Base-by-base conservation (phyloP, 2,888 invertebrate species). In the Tolmerus cingulatus region DNA sequence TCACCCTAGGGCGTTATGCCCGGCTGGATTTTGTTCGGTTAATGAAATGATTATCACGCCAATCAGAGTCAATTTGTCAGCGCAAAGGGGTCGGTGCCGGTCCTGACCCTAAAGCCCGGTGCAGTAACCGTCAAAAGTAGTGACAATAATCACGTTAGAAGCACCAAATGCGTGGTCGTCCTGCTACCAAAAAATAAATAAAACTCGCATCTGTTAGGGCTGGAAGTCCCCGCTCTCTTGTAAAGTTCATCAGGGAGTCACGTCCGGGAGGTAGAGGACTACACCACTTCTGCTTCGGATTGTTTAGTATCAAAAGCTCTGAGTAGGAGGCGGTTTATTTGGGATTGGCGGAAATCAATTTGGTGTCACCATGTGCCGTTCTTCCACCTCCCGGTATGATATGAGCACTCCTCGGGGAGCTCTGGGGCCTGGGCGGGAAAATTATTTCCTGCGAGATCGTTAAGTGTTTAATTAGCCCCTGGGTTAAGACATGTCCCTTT, bases 391-490 rank as follows among this genome's bases (percentile, higher is more conserved):
- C 74, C 12, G 19, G 37, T 66, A 84, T 84, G 82, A 84, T 84
- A 84, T 84, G 37, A 84, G 19, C 34, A 14, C 79, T n/a, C 51
- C 66, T 66, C 66, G 27, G 66, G 27, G 66, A 66, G 12, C 9
- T 27, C 23, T 19, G 81, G n/a, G 0, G 51, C 46, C 86, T n/a
- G 19, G 19, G 30, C 51, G 74, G 51, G 34, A 55, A 30, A 51
- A 86, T 57, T 86, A 76, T 86, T 66, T 66, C 74, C 81, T 87
- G 74, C 81, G 82, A 74, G 46, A 74, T 82, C 82, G 76, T 87
- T 87, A 87, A 87, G 81, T 87, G 74, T 46, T 87, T 87, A 87
- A 87, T 87, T 87, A 87, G 87, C 82, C 82, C 27, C 81, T 79
- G 51, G 76, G 86, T 86, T 57, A 78, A 43, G 55, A 27, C 37